Base-by-base conservation (phyloP, 1,140 invertebrate genomes). In the Acromyrmex echinatior region DNA sequence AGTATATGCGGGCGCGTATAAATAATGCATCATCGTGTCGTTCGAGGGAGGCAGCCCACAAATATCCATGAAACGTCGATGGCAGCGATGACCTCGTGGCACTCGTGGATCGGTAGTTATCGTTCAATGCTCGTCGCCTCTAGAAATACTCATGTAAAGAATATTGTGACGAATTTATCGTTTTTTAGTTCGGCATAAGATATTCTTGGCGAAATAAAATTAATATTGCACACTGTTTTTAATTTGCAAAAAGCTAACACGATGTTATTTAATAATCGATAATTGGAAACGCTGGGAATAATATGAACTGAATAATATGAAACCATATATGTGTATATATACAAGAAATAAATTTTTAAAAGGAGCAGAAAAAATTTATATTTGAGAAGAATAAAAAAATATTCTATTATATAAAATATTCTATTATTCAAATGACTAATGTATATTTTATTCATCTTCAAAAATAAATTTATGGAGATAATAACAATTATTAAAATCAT, bases 11-110 rank as follows among this genome's bases (percentile, higher is more conserved):
- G 76, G 68, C 79, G 70, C 60, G 88, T 85, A 93, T 93, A 93
- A 93, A 93, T 93, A 93, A 93, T 93, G 91, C 91, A 93, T 92
- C 88, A 82, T 88, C 90, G 87, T 82, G 82, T 73, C 73, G 86
- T 76, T 87, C 84, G 84, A 85, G 68, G 53, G 71, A 65, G 51
- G 76, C 80, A 86, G 73, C 86, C 86, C 92, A 89, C 91, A 92
- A 93, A 92, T 92, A 90, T 92, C 88, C 89, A 86, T 87, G 88
- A 92, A 90, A 92, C 65, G 85, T 87, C 89, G 86, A 92, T 93
- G 90, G 77, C 70, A 90, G 56, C 90, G 91, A 91, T 92, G 91
- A 93, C 93, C 91, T 88, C 87, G 85, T 88, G 90, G 70, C 86
- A 87, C 85, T 87, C 73, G 82, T 87, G 71, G 65, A 84, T 88